A percentile compares a stretch with the other conserved stretches of the same genome.
Conservation (phyloP, 2,113 vertebrate genomes). For the Tiliqua scincoides region DNA sequence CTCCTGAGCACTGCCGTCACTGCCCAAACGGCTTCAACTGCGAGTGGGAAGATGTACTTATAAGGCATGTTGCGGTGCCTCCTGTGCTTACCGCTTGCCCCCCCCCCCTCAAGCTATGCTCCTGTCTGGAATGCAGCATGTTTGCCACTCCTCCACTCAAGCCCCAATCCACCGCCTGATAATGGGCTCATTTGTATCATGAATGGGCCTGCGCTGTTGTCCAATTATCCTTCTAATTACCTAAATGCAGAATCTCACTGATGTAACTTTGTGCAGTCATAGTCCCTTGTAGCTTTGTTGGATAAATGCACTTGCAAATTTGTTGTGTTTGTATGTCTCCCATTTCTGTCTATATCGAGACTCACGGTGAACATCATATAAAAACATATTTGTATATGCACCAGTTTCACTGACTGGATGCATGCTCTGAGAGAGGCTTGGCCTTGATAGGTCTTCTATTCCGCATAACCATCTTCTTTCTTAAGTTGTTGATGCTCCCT, state of each 20-base stretch:
- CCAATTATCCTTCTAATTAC: neutral
- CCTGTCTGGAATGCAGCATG: too few relatives aligned
- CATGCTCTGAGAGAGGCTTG: neutral
- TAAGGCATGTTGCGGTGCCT: too few relatives aligned
- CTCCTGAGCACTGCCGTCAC: too few relatives aligned
- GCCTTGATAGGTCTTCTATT: neutral
- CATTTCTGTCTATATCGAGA: neutral
- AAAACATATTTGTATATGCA: neutral
- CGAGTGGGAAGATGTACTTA: too few relatives aligned
- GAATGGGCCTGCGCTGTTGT: too few relatives aligned
- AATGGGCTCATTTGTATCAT: too few relatives aligned
- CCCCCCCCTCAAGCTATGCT: too few relatives aligned
- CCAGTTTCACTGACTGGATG: neutral
- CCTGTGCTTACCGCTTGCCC: too few relatives aligned
- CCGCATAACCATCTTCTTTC: accelerated
- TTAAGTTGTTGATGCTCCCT: neutral
- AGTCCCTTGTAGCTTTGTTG: neutral
- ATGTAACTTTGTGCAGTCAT: neutral
- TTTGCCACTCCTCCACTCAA: too few relatives aligned
- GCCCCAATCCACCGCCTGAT: too few relatives aligned
- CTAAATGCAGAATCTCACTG: neutral
- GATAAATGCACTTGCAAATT: neutral
- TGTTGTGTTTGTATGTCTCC: neutral
- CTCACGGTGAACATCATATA: neutral
- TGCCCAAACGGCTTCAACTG: too few relatives aligned